A percentile compares a stretch with the other conserved stretches of the same genome.
Conservation (phyloP, 2,888 invertebrate genomes). For the Heteromyza rotundicornis region DNA sequence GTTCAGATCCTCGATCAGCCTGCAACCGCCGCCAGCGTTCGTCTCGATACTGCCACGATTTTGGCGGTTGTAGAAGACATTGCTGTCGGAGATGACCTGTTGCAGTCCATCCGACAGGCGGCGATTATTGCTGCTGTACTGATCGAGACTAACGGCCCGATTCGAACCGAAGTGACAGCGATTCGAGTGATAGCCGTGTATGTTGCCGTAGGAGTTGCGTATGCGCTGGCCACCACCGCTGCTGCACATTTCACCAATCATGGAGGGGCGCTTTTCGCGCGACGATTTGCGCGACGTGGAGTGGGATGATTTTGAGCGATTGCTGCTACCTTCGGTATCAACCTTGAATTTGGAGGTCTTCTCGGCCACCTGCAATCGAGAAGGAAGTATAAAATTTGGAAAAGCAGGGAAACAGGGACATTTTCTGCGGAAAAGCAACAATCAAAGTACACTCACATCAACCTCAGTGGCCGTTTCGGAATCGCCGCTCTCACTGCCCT, state of each 20-base stretch:
- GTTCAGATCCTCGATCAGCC: conserved; percentile 42
- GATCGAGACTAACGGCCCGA: conserved; percentile 62
- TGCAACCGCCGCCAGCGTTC: conserved; percentile 31
- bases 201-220: conserved; percentile 62
- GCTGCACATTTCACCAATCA: conserved; percentile 63
- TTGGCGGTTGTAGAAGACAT: conserved; percentile 61
- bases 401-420: not conserved
- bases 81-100: conserved; percentile 62
- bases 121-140: conserved; percentile 61
- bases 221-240: conserved; percentile 60
- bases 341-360: conserved; percentile 79
- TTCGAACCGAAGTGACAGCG: conserved; percentile 62
- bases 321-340: conserved; percentile 70
- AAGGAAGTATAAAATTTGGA: conserved; percentile 10
- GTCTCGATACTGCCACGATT: conserved; percentile 52
- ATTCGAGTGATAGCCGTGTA: conserved; percentile 60
- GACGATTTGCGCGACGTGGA: conserved; percentile 75
- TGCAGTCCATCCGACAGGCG: conserved; percentile 61
- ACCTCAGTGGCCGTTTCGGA: conserved; percentile 76
- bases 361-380: conserved; percentile 66
- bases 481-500: conserved; percentile 68
- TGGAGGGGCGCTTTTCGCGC: conserved; percentile 67
- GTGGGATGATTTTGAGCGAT: conserved; percentile 68
- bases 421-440: not conserved
- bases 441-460: conserved; percentile 66